These are phyloP conservation scores for Anniella stebbinsi DNA, from an alignment of 2,797 vertebrate species.

Conservation along the genomic window DNA sequence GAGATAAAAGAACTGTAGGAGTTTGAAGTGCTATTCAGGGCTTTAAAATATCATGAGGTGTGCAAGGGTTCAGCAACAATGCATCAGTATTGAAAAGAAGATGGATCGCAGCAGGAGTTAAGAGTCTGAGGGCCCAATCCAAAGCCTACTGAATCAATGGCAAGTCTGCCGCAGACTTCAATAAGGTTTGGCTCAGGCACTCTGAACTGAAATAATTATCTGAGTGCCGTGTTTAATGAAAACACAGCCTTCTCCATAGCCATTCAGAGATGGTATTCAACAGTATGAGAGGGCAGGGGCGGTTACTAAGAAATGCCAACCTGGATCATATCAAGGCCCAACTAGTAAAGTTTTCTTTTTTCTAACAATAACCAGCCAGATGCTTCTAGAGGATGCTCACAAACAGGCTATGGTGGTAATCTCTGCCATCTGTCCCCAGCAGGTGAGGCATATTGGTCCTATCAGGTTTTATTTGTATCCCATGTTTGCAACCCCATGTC, in stretches of 20 bases:
- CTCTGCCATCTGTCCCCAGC: too few species aligned
- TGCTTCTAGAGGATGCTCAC: too few species aligned
- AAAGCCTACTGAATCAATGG: background rate
- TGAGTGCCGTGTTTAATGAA: background rate
- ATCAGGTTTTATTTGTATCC: background rate
- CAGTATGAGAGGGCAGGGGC: background rate
- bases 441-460: background rate
- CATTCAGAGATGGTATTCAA: background rate
- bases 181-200: background rate
- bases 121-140: background rate
- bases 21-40: constrained; percentile 19
- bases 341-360: background rate
- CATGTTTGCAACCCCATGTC: too few species aligned
- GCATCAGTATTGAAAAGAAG: constrained; percentile 2
- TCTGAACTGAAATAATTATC: constrained; percentile 11
- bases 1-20: constrained; percentile 26
- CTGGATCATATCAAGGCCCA: background rate
- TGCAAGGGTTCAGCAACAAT: constrained; percentile 21
- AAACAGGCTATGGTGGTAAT: background rate
- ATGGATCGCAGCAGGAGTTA: background rate
- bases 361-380: background rate
- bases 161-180: background rate
- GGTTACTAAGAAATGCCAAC: background rate
- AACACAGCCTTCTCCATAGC: background rate
- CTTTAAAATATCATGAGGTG: constrained; percentile 12